Percentiles rank a stretch among this genome's conserved stretches.
These are phyloP conservation scores for Paradoxurus hermaphroditus DNA, from an alignment of 2,113 vertebrate species.

Conservation along the genomic window DNA sequence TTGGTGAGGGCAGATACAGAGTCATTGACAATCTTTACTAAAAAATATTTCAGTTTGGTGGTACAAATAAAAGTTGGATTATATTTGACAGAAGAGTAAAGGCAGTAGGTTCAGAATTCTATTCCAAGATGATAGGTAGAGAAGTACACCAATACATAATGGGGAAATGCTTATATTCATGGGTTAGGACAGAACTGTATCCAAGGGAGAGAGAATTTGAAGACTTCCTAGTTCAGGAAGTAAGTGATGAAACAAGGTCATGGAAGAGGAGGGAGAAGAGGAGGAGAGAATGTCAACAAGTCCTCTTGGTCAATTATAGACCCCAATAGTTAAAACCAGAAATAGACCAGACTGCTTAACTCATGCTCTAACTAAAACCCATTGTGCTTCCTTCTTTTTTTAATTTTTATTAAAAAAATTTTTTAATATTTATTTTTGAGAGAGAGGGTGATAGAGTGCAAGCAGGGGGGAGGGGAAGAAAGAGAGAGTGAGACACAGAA, in stretches of 20 bases:
- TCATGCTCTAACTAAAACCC: too few relatives aligned
- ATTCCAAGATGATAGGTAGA: neutral
- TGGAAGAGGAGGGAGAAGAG: neutral
- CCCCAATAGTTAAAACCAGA: too few relatives aligned
- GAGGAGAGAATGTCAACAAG: neutral
- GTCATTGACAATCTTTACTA: neutral
- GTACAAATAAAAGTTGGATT: neutral
- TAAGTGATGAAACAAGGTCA: neutral
- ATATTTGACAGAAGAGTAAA: neutral
- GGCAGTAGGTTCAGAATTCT: neutral
- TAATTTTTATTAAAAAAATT: too few relatives aligned
- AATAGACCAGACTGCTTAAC: too few relatives aligned
- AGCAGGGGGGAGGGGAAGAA: too few relatives aligned
- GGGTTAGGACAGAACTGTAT: neutral
- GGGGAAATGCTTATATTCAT: neutral
- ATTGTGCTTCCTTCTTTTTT: too few relatives aligned
- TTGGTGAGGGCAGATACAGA: neutral
- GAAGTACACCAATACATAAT: neutral
- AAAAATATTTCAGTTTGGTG: neutral
- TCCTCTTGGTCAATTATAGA: too few relatives aligned
- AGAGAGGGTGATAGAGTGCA: too few relatives aligned
- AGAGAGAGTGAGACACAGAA: too few relatives aligned
- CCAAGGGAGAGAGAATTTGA: neutral
- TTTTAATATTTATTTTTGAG: too few relatives aligned
- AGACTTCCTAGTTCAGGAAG: neutral